Conservation (phyloP, 30 jellyfish, hydroid and myxozoan genomes). For the Aurelia aurita complex sp. Pacific region DNA sequence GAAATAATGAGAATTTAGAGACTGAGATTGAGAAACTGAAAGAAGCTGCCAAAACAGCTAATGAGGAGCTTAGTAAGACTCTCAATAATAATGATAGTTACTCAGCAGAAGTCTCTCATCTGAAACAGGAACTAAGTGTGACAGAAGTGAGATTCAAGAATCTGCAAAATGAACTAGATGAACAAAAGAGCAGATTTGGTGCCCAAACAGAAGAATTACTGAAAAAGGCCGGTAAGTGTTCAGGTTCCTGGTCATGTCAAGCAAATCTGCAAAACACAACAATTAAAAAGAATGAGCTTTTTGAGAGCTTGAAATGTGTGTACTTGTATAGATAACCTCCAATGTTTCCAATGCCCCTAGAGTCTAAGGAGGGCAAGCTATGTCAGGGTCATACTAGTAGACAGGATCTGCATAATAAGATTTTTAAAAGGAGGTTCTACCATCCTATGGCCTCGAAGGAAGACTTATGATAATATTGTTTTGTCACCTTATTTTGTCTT, state of each 20-base stretch:
- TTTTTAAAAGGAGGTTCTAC: too few species aligned
- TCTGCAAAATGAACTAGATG: conserved; percentile 43
- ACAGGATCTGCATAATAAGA: too few species aligned
- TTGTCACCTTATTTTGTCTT: not conserved
- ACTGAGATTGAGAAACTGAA: conserved; percentile 18
- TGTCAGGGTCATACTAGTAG: too few species aligned
- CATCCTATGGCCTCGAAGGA: too few species aligned
- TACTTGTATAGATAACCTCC: too few species aligned
- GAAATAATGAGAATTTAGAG: conserved; percentile 40
- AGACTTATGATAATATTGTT: too few species aligned
- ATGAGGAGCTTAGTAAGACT: conserved; percentile 41
- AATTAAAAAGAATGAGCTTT: too few species aligned
- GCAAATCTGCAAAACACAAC: too few species aligned
- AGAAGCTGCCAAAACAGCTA: conserved; percentile 10
- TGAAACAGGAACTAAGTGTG: conserved; percentile 57
- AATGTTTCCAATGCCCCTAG: too few species aligned
- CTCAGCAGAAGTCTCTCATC: conserved; percentile 41
- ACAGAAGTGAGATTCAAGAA: conserved; percentile 33
- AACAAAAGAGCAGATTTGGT: conserved; percentile 21
- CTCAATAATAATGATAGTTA: conserved; percentile 44
- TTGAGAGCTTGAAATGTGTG: too few species aligned
- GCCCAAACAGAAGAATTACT: conserved; percentile 42
- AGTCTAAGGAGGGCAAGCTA: too few species aligned
- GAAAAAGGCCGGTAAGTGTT: conserved; percentile 41
- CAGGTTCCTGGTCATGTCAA: not conserved